Evolutionary conservation across 53 echinoderm and acorn worm species (phyloP).

Genomic region (Echinarachnius parma): DNA sequence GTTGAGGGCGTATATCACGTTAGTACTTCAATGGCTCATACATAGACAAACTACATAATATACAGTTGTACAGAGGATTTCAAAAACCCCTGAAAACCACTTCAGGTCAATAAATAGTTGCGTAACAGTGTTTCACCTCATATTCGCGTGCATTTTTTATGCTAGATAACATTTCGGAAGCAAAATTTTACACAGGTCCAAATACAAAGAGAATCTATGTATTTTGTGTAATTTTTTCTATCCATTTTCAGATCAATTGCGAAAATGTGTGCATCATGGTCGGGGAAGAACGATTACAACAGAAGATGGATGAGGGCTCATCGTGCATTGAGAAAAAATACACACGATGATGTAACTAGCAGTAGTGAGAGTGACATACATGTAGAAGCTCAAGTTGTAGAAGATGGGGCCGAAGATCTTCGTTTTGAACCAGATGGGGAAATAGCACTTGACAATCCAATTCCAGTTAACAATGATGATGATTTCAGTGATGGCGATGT

Average conservation of each 20-base stretch:
- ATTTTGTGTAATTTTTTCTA: slow-evolving; percentile 14
- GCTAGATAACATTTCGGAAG: no score
- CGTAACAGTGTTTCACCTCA: no score
- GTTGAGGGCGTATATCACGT: no score
- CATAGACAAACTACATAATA: no score
- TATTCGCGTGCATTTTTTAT: no score
- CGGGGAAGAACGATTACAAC: slow-evolving; percentile 36
- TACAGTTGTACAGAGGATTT: no score
- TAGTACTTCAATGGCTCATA: no score
- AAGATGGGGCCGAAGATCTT: slow-evolving; percentile 24
- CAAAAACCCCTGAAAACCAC: no score
- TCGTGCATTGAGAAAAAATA: slow-evolving; percentile 15
- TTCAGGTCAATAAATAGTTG: no score
- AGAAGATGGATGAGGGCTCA: slow-evolving; percentile 43
- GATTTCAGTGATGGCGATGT: slow-evolving; percentile 33
- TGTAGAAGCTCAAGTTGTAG: slow-evolving; percentile 7
- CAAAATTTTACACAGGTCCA: no score
- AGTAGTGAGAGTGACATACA: slow-evolving; percentile 16
- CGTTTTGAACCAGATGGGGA: slow-evolving; percentile 38
- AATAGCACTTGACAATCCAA: slow-evolving; percentile 8
- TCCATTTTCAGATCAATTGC: slow-evolving; percentile 26
- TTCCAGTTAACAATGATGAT: slow-evolving; percentile 46
- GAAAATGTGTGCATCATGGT: slow-evolving; percentile 30
- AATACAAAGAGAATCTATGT: no score
- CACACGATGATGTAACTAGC: slow-evolving; percentile 21